These are phyloP conservation scores for Trachelus stipa DNA, from an alignment of 2,888 invertebrate species.

Conservation along the genomic window DNA sequence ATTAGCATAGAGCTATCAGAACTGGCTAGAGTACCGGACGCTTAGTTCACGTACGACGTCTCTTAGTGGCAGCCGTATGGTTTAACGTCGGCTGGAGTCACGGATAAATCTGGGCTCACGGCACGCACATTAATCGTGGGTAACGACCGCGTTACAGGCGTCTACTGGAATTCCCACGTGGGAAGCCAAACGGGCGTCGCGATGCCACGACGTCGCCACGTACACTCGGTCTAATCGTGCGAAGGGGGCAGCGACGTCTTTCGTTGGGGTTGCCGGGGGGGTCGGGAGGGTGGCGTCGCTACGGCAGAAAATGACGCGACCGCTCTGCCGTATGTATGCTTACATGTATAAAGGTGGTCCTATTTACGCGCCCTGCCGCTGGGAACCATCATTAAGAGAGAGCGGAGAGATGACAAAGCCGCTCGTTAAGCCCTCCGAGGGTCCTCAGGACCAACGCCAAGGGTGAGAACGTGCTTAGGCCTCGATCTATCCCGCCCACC, in stretches of 20 bases:
- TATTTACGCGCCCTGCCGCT: conserved; percentile 46
- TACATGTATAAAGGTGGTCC: conserved; percentile 21
- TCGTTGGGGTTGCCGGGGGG: conserved; percentile 17
- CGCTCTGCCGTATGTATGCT: not conserved
- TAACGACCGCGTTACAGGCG: conserved; percentile 15
- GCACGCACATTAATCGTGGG: conserved; percentile 8
- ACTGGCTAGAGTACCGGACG: not conserved
- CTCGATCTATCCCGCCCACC: conserved; percentile 50
- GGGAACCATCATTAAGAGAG: conserved; percentile 58
- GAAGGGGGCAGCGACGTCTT: conserved; percentile 9
- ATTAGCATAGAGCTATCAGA: not conserved
- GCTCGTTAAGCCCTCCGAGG: conserved; percentile 66
- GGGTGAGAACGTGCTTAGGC: conserved; percentile 67
- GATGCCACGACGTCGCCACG: conserved; percentile 2
- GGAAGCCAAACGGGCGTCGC: not conserved
- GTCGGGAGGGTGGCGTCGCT: not conserved
- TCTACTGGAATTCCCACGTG: conserved; percentile 3
- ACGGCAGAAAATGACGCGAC: conserved; percentile 2
- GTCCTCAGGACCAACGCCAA: conserved; percentile 63
- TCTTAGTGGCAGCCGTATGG: not conserved
- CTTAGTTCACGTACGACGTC: not conserved
- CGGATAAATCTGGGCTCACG: conserved; percentile 7
- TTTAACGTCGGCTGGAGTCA: not conserved
- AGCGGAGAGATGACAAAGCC: conserved; percentile 63
- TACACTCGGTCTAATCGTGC: not conserved